Evolutionary conservation across 1,140 invertebrate genomes (phyloP).

Genomic region (Linepithema humile): DNA sequence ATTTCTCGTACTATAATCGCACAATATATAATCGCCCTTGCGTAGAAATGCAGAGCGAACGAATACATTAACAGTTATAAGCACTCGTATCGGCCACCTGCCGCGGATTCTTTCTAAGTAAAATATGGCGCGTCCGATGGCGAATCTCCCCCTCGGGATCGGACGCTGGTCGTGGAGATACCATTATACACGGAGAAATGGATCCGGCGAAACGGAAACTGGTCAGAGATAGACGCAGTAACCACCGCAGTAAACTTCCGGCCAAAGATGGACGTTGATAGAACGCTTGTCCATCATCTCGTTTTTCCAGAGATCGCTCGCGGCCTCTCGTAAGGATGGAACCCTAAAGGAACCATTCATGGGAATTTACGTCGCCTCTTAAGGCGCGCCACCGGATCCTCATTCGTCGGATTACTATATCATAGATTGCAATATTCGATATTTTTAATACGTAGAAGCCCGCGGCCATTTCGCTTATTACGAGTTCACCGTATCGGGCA

Average conservation of each 20-base stretch:
- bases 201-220: constrained; percentile 15
- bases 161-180: too few species aligned
- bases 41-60: not conserved
- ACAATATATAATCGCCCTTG: not conserved
- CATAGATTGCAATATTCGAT: not conserved
- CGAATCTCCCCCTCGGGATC: not conserved
- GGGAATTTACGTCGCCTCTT: not conserved
- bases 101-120: not conserved
- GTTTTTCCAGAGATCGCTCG: constrained; percentile 14
- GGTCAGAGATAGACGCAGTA: not conserved
- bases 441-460: not conserved
- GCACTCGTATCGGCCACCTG: not conserved
- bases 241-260: constrained; percentile 49
- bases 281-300: constrained; percentile 51
- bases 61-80: not conserved
- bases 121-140: constrained; percentile 7
- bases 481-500: constrained; percentile 19
- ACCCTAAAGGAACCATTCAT: not conserved
- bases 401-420: not conserved
- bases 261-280: constrained; percentile 47
- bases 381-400: not conserved
- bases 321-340: not conserved
- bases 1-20: constrained; percentile 15
- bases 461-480: constrained; percentile 26
- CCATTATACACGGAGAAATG: constrained; percentile 15